Evolutionary conservation across 2,797 vertebrate species (phyloP).

Genomic region (Synaphobranchus kaupii): DNA sequence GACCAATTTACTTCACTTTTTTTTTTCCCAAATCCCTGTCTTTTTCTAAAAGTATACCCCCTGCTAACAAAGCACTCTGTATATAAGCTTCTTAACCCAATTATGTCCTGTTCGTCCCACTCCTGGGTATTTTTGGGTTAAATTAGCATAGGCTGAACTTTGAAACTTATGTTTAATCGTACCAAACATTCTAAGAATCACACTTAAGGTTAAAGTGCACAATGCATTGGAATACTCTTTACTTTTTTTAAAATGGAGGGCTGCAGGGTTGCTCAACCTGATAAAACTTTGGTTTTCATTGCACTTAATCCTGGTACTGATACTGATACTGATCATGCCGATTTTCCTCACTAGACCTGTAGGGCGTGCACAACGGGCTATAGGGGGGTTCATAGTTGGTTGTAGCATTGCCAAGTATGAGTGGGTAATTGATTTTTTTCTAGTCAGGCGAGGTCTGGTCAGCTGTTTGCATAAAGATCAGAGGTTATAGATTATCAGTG

Average conservation of each 20-base stretch:
- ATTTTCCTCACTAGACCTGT: not conserved
- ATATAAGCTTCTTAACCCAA: conserved; percentile 31
- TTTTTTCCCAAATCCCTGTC: conserved; percentile 40
- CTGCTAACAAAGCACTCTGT: conserved; percentile 8
- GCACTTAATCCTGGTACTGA: not conserved
- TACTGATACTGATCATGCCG: not conserved
- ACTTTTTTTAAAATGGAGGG: not conserved
- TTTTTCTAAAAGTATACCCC: conserved; percentile 34
- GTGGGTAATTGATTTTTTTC: not conserved
- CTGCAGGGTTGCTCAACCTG: not conserved
- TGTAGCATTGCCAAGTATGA: not conserved
- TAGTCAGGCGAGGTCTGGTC: not conserved
- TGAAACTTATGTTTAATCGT: not conserved
- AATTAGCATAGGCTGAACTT: not conserved
- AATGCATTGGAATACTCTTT: not conserved
- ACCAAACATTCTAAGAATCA: not conserved
- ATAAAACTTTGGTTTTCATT: not conserved
- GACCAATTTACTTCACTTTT: conserved; percentile 44
- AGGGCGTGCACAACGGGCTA: not conserved
- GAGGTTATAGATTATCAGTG: not conserved
- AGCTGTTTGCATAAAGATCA: not conserved
- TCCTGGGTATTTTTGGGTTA: not conserved
- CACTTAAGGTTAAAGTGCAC: not conserved
- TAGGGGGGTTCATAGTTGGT: too few relatives aligned
- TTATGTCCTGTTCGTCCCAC: not conserved